Percentiles rank a stretch among this genome's conserved stretches.
Conservation (phyloP, 2,113 vertebrate species). For the Ctenomys sociabilis region DNA sequence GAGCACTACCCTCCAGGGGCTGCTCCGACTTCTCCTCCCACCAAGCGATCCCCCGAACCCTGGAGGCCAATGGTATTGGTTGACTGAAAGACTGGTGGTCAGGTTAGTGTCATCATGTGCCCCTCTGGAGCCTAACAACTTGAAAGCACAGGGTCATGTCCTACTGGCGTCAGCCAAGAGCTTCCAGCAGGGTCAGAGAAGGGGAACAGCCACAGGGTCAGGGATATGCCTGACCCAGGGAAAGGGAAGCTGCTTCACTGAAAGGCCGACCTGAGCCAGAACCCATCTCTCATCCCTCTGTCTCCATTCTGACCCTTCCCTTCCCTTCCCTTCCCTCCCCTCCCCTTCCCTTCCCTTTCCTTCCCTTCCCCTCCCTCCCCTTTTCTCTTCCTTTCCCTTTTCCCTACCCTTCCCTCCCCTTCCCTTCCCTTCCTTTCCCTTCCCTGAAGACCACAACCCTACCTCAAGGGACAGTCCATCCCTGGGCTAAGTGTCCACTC, state of each 20-base stretch:
- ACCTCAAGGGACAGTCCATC: not conserved
- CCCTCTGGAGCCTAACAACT: not conserved
- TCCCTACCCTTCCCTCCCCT: not conserved
- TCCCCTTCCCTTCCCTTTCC: not conserved
- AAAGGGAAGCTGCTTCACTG: not conserved
- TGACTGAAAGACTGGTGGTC: not conserved
- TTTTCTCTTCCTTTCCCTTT: no score
- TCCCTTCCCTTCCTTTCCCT: not conserved
- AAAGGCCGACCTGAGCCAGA: not conserved
- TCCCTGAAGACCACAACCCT: not conserved
- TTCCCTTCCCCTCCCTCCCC: not conserved
- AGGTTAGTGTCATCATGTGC: not conserved
- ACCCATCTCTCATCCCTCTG: not conserved
- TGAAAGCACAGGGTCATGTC: not conserved
- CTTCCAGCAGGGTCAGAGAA: not conserved
- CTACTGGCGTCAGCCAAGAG: not conserved
- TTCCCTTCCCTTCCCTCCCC: not conserved
- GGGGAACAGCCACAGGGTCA: not conserved
- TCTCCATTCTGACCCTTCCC: not conserved
- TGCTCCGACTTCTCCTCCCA: not conserved
- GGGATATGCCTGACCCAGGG: not conserved
- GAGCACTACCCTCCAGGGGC: accelerated
- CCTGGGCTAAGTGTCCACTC: not conserved
- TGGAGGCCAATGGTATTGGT: not conserved
- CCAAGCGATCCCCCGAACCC: not conserved